Conservation (phyloP, 1,140 invertebrate genomes). For the Hirudo medicinalis region DNA sequence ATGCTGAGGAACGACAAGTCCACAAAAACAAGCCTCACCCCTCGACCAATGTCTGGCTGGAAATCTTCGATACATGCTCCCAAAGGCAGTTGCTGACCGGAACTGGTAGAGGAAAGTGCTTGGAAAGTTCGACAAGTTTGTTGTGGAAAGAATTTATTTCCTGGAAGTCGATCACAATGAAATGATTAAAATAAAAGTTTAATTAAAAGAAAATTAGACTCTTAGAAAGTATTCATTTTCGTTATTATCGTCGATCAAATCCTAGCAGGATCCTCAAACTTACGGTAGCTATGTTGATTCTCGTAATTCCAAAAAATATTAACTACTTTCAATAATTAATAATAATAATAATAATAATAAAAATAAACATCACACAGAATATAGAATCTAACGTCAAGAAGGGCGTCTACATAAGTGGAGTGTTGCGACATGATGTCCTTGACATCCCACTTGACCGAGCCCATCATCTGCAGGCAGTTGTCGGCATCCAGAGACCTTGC, state of each 20-base stretch:
- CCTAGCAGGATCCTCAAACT: not conserved
- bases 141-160: slow-evolving; percentile 65
- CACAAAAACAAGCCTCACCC: slow-evolving; percentile 49
- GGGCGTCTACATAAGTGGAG: slow-evolving; percentile 60
- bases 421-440: slow-evolving; percentile 85
- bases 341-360: slow-evolving; percentile 12
- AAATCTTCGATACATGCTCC: slow-evolving; percentile 69
- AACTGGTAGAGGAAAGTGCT: slow-evolving; percentile 53
- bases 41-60: slow-evolving; percentile 75
- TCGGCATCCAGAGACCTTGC: slow-evolving; percentile 65
- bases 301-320: not conserved
- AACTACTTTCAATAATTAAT: not conserved
- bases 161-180: slow-evolving; percentile 34
- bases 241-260: too few relatives aligned
- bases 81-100: slow-evolving; percentile 62
- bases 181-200: too few relatives aligned
- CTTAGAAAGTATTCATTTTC: too few relatives aligned
- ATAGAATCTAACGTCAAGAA: slow-evolving; percentile 40
- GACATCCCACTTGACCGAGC: slow-evolving; percentile 82
- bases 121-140: slow-evolving; percentile 56
- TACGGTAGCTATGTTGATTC: not conserved
- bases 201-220: too few relatives aligned
- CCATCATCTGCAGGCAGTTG: slow-evolving; percentile 72
- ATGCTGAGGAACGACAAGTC: too few relatives aligned
- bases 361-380: not conserved